These are phyloP conservation scores for Serranus cabrilla DNA, from an alignment of 2,797 vertebrate genomes.

Conservation along the genomic window DNA sequence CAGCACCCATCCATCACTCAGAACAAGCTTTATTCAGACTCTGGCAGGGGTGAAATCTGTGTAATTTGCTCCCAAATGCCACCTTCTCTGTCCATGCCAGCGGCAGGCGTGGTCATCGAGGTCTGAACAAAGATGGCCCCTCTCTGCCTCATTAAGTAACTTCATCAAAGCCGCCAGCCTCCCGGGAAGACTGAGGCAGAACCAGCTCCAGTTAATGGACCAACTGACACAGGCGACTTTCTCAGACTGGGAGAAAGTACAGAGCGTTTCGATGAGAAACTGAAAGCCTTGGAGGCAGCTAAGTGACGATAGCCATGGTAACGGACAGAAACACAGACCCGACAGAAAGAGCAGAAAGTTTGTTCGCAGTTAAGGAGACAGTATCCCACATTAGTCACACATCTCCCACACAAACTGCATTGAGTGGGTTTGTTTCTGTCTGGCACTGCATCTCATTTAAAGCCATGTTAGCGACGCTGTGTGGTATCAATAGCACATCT, in stretches of 20 bases:
- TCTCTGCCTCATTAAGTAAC: conserved; percentile 86
- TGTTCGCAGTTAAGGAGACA: conserved; percentile 59
- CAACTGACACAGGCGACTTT: conserved; percentile 65
- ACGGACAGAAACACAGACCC: conserved; percentile 49
- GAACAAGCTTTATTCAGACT: conserved; percentile 79
- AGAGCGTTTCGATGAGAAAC: conserved; percentile 44
- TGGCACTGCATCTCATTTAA: conserved; percentile 40
- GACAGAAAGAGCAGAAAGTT: conserved; percentile 63
- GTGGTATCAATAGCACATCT: not conserved
- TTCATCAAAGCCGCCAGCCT: conserved; percentile 73
- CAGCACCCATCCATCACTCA: conserved; percentile 84
- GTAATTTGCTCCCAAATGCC: conserved; percentile 85
- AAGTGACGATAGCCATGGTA: conserved; percentile 59
- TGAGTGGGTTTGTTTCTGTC: conserved; percentile 45
- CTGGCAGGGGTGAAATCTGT: conserved; percentile 88
- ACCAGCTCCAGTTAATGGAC: conserved; percentile 72
- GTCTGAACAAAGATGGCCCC: conserved; percentile 80
- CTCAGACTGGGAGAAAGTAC: conserved; percentile 69
- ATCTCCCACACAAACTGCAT: conserved; percentile 56
- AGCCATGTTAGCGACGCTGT: not conserved
- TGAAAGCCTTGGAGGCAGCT: conserved; percentile 38
- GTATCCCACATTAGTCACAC: conserved; percentile 69
- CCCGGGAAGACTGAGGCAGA: conserved; percentile 59
- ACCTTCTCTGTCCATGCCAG: conserved; percentile 76
- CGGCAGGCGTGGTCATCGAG: conserved; percentile 77